phyloP scores from a whole-genome alignment of 2,113 vertebrate species.

The Catharus fuscescens region DNA sequence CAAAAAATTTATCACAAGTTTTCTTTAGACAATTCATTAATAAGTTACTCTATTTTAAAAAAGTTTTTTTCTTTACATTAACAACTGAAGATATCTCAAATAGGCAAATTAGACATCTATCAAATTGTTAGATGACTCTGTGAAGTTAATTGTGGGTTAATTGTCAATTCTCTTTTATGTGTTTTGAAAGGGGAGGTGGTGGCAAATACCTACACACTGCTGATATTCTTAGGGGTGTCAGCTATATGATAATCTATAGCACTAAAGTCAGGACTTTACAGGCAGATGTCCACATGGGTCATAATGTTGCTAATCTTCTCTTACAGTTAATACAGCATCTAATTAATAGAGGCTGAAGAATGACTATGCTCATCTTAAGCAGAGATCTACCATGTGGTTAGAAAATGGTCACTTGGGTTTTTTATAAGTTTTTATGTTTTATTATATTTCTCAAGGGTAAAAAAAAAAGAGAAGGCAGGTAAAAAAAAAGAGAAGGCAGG shows the following conservation, averaged over 20 bases:
- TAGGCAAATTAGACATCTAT: neutral
- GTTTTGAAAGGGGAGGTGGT: neutral
- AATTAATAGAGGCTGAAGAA: neutral
- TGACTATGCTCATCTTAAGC: neutral
- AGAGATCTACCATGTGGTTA: neutral
- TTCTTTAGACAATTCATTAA: neutral
- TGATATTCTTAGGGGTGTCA: neutral
- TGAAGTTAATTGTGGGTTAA: neutral
- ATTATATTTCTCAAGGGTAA: neutral
- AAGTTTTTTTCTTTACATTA: neutral
- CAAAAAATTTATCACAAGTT: neutral
- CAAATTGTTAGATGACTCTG: neutral
- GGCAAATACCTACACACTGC: neutral
- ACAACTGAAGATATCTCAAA: neutral
- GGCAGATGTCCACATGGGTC: neutral
- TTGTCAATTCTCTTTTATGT: neutral
- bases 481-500: neutral
- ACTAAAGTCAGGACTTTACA: neutral
- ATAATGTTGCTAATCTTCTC: neutral
- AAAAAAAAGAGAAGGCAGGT: neutral
- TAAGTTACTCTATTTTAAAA: neutral
- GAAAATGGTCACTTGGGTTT: neutral
- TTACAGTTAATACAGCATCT: neutral
- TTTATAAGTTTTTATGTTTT: neutral
- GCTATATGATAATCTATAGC: neutral